Base-by-base conservation (phyloP, 2,113 vertebrate genomes). In the Hippolais icterina region DNA sequence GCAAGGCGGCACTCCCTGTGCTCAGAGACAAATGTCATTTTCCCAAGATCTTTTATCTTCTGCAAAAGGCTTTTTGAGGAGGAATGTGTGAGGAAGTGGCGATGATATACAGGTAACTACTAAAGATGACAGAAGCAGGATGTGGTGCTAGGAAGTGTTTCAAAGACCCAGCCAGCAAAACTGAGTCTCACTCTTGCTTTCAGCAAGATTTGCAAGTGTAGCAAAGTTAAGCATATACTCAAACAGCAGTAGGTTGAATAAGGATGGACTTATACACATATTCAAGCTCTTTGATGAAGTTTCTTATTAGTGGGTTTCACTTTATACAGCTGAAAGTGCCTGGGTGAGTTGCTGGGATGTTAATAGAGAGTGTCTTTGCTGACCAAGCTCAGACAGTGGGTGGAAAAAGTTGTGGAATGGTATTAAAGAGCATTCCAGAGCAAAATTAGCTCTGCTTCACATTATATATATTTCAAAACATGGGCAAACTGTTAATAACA, bases 391-490 rank as follows among this genome's bases (percentile, higher is more conserved):
- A 89, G 83, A 53, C 11, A 9, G 94, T 81, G 94, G 76, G 94
- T 92, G 93, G 93, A 94, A 97, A 77, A 93, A 90, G 89, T 31
- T 91, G 89, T 91, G 86, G 93, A 93, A 96, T 71, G 93, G 86
- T 6, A 12, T 63, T 95, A 81, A 95, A 94, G 93, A 89, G 80
- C 96, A 97, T 95, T 93, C 93, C 96, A 93, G 94, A 92, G 68
- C 72, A 97, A 95, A 95, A 96, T 95, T 93, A 96, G 80, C 83
- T 78, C 72, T 96, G 87, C 84, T 89, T 95, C 85, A 39, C 81
- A 90, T 91, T 94, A 86, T 83, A 94, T 92, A 84, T 91, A 83
- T 90, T 97, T 96, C 83, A 95, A 94, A 96, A 96, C 92, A 93
- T 3, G 52, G 83, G 61, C 88, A 96, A 93, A 88, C 80, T 93